Conservation (phyloP, 2,797 vertebrate genomes). For the Huso huso region DNA sequence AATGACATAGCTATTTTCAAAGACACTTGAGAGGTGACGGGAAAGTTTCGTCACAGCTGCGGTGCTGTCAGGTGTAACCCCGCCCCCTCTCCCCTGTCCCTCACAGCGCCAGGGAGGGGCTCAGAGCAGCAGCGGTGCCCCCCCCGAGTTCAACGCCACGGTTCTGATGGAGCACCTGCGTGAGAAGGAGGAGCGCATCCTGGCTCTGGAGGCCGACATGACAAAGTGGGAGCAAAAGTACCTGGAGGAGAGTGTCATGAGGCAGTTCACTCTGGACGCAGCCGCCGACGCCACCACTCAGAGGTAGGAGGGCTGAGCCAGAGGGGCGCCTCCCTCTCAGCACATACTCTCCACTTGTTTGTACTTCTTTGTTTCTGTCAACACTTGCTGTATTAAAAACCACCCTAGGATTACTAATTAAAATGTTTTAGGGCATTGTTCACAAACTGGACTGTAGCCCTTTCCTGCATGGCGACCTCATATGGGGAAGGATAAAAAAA, state of each 20-base stretch:
- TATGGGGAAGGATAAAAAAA: too few species aligned
- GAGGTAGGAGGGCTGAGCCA: constrained; percentile 56
- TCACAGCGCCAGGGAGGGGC: constrained; percentile 79
- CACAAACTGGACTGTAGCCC: neutral
- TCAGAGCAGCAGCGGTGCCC: constrained; percentile 43
- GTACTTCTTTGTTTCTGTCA: too few species aligned
- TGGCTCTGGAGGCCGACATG: constrained; percentile 96
- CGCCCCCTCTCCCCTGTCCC: neutral
- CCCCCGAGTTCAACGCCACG: constrained; percentile 74
- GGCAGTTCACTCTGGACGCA: constrained; percentile 92
- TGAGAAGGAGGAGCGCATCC: constrained; percentile 91
- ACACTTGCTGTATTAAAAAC: too few species aligned
- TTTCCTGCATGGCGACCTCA: too few species aligned
- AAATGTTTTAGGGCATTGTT: too few species aligned
- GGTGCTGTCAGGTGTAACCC: neutral
- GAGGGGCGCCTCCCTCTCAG: constrained; percentile 15
- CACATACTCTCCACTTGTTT: too few species aligned
- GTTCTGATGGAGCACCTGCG: constrained; percentile 89
- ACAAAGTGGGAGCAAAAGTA: constrained; percentile 99
- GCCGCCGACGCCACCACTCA: constrained; percentile 91
- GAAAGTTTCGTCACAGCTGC: neutral
- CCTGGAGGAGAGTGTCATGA: constrained; percentile 95
- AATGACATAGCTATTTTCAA: too few species aligned
- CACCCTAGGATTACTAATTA: too few species aligned
- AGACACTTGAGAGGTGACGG: too few species aligned